Percentiles rank a stretch among this genome's conserved stretches.
These are phyloP conservation scores for Malurus cyaneus DNA, from an alignment of 2,113 vertebrate genomes.

Conservation along the genomic window DNA sequence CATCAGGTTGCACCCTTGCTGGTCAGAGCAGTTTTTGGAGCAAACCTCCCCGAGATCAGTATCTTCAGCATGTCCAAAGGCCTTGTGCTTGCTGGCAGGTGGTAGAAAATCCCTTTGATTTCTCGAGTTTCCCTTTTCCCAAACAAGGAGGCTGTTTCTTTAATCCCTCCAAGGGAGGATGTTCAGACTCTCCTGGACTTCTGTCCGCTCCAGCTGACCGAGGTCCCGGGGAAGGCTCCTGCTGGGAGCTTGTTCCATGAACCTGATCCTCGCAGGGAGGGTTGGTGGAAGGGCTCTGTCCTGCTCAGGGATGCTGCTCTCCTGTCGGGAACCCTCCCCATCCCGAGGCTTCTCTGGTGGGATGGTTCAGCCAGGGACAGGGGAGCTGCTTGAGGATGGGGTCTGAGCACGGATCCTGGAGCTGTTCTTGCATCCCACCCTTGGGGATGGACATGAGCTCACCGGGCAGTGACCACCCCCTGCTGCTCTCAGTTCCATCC, in stretches of 20 bases:
- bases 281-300: neutral
- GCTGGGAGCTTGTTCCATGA: neutral
- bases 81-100: neutral
- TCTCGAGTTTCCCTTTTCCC: neutral
- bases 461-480: neutral
- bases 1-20: neutral
- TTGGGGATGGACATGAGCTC: neutral
- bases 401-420: rapidly evolving
- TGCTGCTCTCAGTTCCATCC: neutral
- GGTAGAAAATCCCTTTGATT: neutral
- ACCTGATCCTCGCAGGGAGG: neutral
- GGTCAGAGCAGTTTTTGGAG: neutral
- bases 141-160: neutral
- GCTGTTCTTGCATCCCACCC: neutral
- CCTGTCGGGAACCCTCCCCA: neutral
- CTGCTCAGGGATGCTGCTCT: neutral
- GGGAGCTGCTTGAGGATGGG: neutral
- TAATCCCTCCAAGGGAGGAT: neutral
- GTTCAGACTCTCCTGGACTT: neutral
- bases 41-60: neutral
- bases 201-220: rapidly evolving
- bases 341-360: neutral
- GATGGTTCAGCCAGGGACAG: neutral
- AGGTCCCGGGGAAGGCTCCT: neutral
- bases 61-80: neutral